Percentiles rank a stretch among this genome's conserved stretches.
These are phyloP conservation scores for Ceratitis capitata DNA, from an alignment of 1,140 invertebrate genomes.

Conservation along the genomic window DNA sequence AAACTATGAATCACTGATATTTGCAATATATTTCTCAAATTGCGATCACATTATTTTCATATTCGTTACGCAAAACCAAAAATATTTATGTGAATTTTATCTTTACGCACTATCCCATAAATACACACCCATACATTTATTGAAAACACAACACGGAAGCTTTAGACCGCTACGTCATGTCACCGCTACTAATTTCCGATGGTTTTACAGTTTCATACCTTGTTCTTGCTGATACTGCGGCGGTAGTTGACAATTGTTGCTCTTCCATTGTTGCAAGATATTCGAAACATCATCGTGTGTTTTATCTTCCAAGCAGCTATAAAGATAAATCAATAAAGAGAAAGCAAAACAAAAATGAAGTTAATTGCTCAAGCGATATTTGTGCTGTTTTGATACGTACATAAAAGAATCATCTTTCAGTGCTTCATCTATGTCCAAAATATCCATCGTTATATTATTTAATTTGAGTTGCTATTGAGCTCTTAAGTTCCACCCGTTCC, in stretches of 20 bases:
- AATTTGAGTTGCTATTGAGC: neutral
- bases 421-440: constrained; percentile 62
- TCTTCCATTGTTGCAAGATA: constrained; percentile 63
- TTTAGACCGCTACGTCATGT: neutral
- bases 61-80: neutral
- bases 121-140: neutral
- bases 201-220: constrained; percentile 33
- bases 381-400: constrained; percentile 52
- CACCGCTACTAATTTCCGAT: neutral
- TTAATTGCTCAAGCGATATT: neutral
- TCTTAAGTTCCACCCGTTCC: neutral
- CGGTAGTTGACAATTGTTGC: constrained; percentile 55
- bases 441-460: constrained; percentile 52
- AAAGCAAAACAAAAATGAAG: constrained; percentile 30
- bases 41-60: neutral
- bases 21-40: neutral
- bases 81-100: neutral
- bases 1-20: neutral
- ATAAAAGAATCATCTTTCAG: constrained; percentile 65
- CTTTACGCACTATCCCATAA: neutral
- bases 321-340: constrained; percentile 41
- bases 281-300: constrained; percentile 62
- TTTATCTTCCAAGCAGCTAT: constrained; percentile 62
- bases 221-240: constrained; percentile 46
- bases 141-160: neutral